phyloP scores from a whole-genome alignment of 2,113 vertebrate genomes.

The Cryptotis parvus region DNA sequence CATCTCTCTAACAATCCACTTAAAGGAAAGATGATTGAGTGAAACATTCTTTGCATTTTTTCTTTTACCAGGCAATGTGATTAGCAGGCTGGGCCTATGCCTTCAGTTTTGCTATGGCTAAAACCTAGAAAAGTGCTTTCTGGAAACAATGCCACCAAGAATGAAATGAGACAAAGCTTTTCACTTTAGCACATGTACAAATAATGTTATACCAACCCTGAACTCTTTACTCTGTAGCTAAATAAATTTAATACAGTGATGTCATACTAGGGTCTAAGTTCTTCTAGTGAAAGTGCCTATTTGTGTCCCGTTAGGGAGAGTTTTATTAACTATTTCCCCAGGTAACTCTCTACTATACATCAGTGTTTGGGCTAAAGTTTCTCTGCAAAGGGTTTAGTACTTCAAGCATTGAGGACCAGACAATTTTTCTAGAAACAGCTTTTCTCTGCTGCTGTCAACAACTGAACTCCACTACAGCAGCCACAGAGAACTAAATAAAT shows the following conservation, averaged over 20 bases:
- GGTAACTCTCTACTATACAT: not conserved
- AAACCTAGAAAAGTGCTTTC: slow-evolving; percentile 3
- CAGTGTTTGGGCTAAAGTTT: not conserved
- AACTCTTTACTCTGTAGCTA: not conserved
- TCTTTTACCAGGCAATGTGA: not conserved
- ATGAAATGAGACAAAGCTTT: not conserved
- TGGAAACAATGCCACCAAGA: not conserved
- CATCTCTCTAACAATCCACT: slow-evolving; percentile 60
- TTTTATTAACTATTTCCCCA: slow-evolving; percentile 52
- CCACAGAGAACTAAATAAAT: not conserved
- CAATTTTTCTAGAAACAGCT: not conserved
- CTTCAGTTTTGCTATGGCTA: not conserved
- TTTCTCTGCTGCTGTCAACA: not conserved
- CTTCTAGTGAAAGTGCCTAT: not conserved
- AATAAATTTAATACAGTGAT: not conserved
- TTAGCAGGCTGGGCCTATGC: slow-evolving; percentile 2
- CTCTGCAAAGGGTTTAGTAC: not conserved
- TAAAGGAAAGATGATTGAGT: slow-evolving; percentile 54
- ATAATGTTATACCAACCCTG: not conserved
- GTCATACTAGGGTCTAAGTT: not conserved
- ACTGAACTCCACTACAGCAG: not conserved
- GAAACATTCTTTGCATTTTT: slow-evolving; percentile 10
- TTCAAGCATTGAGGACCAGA: not conserved
- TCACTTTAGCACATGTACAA: not conserved
- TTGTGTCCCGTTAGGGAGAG: not conserved